Percentiles rank a stretch among this genome's conserved stretches.
Conservation (phyloP, 2,113 vertebrate genomes). For the Oryzias melastigma region DNA sequence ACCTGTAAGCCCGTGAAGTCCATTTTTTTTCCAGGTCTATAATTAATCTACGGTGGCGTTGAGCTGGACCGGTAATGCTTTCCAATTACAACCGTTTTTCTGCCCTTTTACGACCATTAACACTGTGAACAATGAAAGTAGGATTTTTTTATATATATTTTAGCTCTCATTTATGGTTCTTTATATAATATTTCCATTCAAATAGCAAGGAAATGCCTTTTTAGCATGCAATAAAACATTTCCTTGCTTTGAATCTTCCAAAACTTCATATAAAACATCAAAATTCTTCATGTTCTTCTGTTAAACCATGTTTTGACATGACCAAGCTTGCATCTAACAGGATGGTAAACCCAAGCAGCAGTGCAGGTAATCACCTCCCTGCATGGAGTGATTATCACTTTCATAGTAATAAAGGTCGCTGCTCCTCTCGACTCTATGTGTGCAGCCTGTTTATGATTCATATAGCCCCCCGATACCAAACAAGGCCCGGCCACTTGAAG, state of each 20-base stretch:
- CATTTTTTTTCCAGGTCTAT: background rate
- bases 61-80: slow-evolving; percentile 26
- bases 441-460: slow-evolving; percentile 48
- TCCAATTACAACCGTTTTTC: slow-evolving; percentile 32
- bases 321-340: slow-evolving; percentile 12
- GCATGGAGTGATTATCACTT: slow-evolving; percentile 63
- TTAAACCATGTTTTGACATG: background rate
- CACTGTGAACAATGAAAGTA: slow-evolving; percentile 2
- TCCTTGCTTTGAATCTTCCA: background rate
- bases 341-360: slow-evolving; percentile 36
- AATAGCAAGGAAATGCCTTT: slow-evolving; percentile 29
- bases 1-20: background rate
- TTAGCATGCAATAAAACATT: slow-evolving; percentile 49
- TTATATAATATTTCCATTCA: slow-evolving; percentile 65
- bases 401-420: slow-evolving; percentile 67
- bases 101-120: slow-evolving; percentile 23
- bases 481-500: slow-evolving; percentile 24
- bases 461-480: slow-evolving; percentile 28
- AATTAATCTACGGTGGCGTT: slow-evolving; percentile 1
- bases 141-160: no score
- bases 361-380: slow-evolving; percentile 53
- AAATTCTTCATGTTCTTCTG: no score
- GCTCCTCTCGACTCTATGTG: slow-evolving; percentile 48
- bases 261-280: no score
- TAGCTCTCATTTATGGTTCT: slow-evolving; percentile 24